Base-by-base conservation (phyloP, 2,797 vertebrate species). In the Anolis apletophallus region DNA sequence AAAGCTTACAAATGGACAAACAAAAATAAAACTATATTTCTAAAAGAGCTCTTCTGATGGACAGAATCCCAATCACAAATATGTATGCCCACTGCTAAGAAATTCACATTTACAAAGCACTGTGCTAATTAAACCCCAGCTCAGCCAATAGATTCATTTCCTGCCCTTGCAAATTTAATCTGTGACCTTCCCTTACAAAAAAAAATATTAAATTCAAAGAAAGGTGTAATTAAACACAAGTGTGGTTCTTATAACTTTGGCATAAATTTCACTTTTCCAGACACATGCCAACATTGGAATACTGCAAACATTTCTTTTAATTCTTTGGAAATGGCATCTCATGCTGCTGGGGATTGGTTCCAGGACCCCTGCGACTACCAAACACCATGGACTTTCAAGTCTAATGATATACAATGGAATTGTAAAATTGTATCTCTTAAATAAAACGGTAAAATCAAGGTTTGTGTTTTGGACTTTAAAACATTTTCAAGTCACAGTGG, bases 141-240 rank as follows among this genome's bases (percentile, higher is more conserved):
- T 96, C 95, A 91, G 92, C 93, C 95, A 96, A 96, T 90, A 94
- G 94, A 95, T 92, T 95, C 95, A 94, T 96, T 96, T 94, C 91
- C 88, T 95, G 92, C 88, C 91, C 90, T 93, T 91, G 93, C 94
- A 96, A 96, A 96, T 92, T 92, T 92, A 94, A 96, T 95, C 95
- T 94, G 88, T 17, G 93, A 81, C 88, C 91, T 23, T 95, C 89
- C 32, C 87, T 46, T 46, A 46, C 46, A 92, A 91, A 95, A 94
- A 89, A 93, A 94, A 93, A 2, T 17, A 57, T 5, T 5, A 59
- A 19, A 59, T 19, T 59, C 89, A 89, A 91, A 91, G 93, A 92
- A 88, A 86, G 90, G 80, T 69, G 88, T 93, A 94, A 94, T 88
- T 93, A 90, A 83, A 1, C 54, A 94, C 84, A 92, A 91, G 14